phyloP scores from a whole-genome alignment of 2,888 invertebrate genomes.

The Diaperis boleti region DNA sequence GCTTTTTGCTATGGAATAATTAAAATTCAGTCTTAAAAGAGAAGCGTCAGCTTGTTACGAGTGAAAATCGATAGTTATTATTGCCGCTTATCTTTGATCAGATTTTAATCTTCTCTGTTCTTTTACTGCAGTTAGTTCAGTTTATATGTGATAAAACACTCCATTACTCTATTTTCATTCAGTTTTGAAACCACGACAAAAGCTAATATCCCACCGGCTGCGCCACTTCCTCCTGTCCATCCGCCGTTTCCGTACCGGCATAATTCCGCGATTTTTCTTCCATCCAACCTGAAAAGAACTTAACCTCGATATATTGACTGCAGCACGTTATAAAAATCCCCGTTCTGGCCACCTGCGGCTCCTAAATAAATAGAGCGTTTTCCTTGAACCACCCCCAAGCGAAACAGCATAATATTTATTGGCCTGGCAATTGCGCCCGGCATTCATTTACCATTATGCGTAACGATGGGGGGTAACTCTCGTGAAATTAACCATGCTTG shows the following conservation, averaged over 20 bases:
- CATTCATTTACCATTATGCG: slow-evolving; percentile 10
- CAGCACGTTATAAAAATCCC: neutral
- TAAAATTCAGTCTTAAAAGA: neutral
- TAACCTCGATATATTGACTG: neutral
- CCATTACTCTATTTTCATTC: no score
- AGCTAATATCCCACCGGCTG: no score
- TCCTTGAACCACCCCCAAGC: neutral
- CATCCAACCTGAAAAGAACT: no score
- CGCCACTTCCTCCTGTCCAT: no score
- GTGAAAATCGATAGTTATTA: neutral
- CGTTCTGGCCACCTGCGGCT: neutral
- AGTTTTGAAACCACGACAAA: no score
- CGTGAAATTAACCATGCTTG: slow-evolving; percentile 34
- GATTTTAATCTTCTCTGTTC: no score
- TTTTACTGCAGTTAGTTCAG: no score
- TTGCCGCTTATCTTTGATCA: no score
- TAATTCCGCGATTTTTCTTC: neutral
- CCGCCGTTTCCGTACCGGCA: no score
- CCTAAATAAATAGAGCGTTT: neutral
- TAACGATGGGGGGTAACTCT: slow-evolving; percentile 6
- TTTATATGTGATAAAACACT: no score
- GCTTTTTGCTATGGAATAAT: neutral
- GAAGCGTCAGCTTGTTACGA: neutral
- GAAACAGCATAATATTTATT: slow-evolving; percentile 10
- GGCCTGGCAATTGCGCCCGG: neutral